Base-by-base conservation (phyloP, 2,797 vertebrate species). In the Myiothlypis coronata region DNA sequence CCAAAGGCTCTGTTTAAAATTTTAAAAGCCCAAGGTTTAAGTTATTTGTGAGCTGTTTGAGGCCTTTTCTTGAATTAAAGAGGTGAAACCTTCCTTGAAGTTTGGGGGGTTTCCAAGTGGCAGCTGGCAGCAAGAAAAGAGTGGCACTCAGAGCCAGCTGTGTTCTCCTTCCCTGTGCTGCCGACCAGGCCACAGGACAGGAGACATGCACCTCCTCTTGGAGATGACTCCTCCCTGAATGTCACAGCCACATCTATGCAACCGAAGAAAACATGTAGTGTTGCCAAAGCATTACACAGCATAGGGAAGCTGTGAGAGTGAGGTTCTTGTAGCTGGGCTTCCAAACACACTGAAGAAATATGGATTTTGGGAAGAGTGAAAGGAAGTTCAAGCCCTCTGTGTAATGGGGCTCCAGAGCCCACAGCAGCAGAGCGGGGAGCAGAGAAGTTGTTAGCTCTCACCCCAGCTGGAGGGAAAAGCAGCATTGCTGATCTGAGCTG, bases 221-320 rank as follows among this genome's bases (percentile, higher is more conserved):
- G 75, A 87, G 59, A 43, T 16, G 22, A 69, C 44, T 46, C 23
- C 26, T 64, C n/a, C 41, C 55, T 11, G 12, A 20, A 17, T 12
- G 34, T 9, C n/a, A 35, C 56, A 83, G 55, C 50, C 80, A 55
- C 21, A 7, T 37, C 75, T 49, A 0, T 1, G 63, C 53, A 74
- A 86, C 55, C 64, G 35, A 57, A 57, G 75, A 53, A 55, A 93
- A 87, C 68, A 79, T 4, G 12, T 10, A 6, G 5, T 2, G 21
- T 6, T 71, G 88, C 90, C 90, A 44, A 83, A 88, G 71, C 3
- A 56, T 43, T 74, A 49, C 44, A 5, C 5, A 16, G 59, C 0
- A 4, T 4, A 3, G 24, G 17, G 59, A 67, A 41, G 61, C 32
- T 34, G 55, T 23, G 2, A 12, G 12, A 1, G 12, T 0, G 12